Conservation (phyloP, 2,797 vertebrate genomes). For the Sorex maritimensis region DNA sequence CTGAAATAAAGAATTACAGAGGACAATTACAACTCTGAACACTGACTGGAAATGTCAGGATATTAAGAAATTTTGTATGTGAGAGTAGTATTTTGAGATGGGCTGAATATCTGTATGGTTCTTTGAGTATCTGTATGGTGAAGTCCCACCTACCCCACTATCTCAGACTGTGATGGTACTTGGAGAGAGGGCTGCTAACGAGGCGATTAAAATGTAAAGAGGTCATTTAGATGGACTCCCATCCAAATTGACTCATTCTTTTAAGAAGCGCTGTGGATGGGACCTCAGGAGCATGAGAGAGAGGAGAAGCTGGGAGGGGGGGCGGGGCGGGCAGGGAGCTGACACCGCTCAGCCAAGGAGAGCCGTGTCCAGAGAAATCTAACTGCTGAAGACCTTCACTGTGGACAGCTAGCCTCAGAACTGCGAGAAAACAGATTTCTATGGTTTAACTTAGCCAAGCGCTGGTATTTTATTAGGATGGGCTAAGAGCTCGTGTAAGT, state of each 20-base stretch:
- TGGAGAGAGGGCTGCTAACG: background rate
- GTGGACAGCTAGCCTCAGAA: too few species aligned
- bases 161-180: background rate
- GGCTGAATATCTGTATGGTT: background rate
- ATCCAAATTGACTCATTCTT: background rate
- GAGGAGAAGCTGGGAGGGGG: too few species aligned
- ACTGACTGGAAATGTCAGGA: background rate
- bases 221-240: background rate
- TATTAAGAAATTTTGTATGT: background rate
- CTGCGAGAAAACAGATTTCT: too few species aligned
- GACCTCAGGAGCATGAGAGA: background rate
- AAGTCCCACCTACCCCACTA: background rate
- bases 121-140: background rate
- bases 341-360: too few species aligned
- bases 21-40: background rate
- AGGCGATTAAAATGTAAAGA: background rate
- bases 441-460: too few species aligned
- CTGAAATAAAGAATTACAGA: background rate
- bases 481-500: too few species aligned
- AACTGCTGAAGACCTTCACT: too few species aligned
- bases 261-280: background rate
- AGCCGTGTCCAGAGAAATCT: too few species aligned
- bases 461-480: too few species aligned
- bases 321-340: too few species aligned
- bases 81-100: background rate